phyloP scores from a whole-genome alignment of 1,140 invertebrate species.

The Rhopalosiphum maidis region DNA sequence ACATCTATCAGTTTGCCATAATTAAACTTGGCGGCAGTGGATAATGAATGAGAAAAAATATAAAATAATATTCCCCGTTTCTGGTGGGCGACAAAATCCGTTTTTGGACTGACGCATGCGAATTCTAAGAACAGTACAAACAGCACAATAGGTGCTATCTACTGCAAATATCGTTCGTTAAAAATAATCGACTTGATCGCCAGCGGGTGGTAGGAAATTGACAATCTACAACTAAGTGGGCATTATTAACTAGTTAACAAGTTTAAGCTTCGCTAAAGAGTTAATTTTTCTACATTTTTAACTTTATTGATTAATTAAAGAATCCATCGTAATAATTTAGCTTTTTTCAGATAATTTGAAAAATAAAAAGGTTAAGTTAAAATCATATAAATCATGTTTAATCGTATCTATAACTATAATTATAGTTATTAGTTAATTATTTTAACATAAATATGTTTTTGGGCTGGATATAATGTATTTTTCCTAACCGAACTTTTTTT shows the following conservation, averaged over 20 bases:
- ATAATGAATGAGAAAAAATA: neutral
- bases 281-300: neutral
- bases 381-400: neutral
- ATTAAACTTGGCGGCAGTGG: neutral
- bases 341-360: neutral
- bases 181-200: neutral
- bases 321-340: neutral
- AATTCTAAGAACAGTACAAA: neutral
- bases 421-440: no score
- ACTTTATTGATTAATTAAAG: neutral
- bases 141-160: neutral
- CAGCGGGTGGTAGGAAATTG: neutral
- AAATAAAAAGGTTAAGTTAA: neutral
- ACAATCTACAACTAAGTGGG: neutral
- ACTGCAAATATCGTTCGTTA: neutral
- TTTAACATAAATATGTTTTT: no score
- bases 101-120: neutral
- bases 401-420: neutral
- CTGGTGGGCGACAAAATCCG: slow-evolving; percentile 12
- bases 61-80: neutral
- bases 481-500: neutral
- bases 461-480: no score
- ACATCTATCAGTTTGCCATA: neutral
- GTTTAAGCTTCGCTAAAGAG: neutral
- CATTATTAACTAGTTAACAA: neutral